These are phyloP conservation scores for Pegoplata infirma DNA, from an alignment of 2,888 invertebrate genomes.

Conservation along the genomic window DNA sequence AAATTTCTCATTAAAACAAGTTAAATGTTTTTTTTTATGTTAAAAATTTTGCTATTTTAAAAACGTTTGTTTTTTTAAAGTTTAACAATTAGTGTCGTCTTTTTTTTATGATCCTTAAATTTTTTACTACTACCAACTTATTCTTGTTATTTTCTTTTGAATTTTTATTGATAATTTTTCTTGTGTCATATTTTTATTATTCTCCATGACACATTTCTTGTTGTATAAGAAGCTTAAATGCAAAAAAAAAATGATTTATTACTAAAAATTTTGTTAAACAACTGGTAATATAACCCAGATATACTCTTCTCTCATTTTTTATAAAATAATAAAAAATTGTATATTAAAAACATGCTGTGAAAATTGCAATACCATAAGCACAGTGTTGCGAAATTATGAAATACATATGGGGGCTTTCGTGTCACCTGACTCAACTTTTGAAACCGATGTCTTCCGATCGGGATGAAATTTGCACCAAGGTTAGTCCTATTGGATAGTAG, in stretches of 20 bases:
- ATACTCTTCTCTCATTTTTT: neutral
- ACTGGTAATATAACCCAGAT: constrained; percentile 47
- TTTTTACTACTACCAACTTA: no score
- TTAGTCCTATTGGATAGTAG: no score
- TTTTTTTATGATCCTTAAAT: no score
- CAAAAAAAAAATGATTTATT: constrained; percentile 57
- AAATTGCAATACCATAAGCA: no score
- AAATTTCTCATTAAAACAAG: neutral
- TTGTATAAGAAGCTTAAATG: constrained; percentile 41
- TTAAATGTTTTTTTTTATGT: neutral
- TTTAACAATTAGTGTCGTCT: no score
- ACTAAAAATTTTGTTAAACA: constrained; percentile 47
- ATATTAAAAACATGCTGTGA: no score
- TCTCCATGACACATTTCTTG: constrained; percentile 23
- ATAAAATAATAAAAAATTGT: no score
- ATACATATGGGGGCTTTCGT: no score
- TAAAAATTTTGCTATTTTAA: neutral
- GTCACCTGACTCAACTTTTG: no score
- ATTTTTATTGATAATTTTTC: constrained; percentile 50
- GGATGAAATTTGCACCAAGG: no score
- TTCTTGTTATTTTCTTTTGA: neutral
- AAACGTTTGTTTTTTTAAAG: neutral
- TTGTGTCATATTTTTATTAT: constrained; percentile 29
- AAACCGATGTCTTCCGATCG: no score
- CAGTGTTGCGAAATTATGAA: no score